Evolutionary conservation across 2,797 vertebrate genomes (phyloP).

Genomic region (Phrynocephalus vlangalii): DNA sequence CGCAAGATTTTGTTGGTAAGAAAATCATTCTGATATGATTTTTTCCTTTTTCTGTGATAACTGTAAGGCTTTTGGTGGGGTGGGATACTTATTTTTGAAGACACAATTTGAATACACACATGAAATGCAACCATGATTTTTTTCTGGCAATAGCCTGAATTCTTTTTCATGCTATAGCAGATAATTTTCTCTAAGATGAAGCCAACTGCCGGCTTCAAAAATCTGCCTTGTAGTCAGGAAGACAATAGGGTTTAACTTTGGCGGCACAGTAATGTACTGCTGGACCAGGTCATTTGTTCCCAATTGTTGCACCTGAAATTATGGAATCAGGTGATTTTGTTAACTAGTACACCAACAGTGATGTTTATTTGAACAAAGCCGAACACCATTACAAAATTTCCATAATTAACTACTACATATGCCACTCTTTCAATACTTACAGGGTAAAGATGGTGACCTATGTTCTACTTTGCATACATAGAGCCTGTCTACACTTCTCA

Average conservation of each 20-base stretch:
- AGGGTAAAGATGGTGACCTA: constrained; percentile 43
- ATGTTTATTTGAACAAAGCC: constrained; percentile 48
- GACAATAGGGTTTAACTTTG: constrained; percentile 74
- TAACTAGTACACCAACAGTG: constrained; percentile 59
- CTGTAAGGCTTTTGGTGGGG: constrained; percentile 59
- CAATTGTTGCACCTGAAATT: constrained; percentile 67
- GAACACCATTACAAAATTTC: constrained; percentile 62
- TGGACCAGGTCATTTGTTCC: constrained; percentile 74
- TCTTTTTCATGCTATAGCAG: constrained; percentile 76
- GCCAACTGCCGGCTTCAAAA: constrained; percentile 69
- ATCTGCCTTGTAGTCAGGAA: constrained; percentile 74
- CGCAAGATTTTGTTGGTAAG: constrained; percentile 78
- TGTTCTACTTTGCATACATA: constrained; percentile 50
- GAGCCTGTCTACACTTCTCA: not conserved
- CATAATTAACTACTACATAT: constrained; percentile 60
- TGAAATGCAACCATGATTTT: constrained; percentile 69
- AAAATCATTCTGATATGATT: constrained; percentile 64
- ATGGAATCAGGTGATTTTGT: constrained; percentile 75
- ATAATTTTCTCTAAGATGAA: constrained; percentile 75
- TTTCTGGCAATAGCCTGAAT: constrained; percentile 69
- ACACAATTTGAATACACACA: constrained; percentile 68
- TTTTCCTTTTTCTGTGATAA: constrained; percentile 54
- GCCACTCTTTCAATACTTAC: constrained; percentile 59
- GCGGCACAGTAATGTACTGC: constrained; percentile 72
- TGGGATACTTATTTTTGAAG: constrained; percentile 71